Conservation (phyloP, 2,888 invertebrate species). For the Mesodorylaimus sp. region DNA sequence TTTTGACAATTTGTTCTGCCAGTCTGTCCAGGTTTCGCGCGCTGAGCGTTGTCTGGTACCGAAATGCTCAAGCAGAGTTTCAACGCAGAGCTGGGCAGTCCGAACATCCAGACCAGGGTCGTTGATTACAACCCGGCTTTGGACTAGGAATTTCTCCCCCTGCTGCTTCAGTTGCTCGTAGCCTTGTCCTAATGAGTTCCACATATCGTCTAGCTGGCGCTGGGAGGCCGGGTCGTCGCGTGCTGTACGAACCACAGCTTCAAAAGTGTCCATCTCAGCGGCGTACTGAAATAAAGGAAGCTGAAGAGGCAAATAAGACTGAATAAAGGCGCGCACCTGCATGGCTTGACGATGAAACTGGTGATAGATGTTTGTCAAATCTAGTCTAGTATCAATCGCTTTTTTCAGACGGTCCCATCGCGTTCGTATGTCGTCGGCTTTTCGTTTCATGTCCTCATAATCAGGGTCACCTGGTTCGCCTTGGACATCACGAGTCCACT, state of each 20-base stretch:
- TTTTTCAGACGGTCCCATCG: constrained; percentile 31
- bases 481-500: too few relatives aligned
- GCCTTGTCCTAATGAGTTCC: constrained; percentile 45
- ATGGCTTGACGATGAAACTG: constrained; percentile 52
- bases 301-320: background rate
- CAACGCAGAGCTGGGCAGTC: background rate
- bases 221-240: constrained; percentile 39
- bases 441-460: constrained; percentile 27
- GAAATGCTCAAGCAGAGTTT: background rate
- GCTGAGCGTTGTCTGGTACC: background rate
- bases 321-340: constrained; percentile 37
- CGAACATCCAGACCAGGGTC: background rate
- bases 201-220: constrained; percentile 43
- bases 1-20: constrained; percentile 41
- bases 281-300: constrained; percentile 34
- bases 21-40: constrained; percentile 18
- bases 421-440: constrained; percentile 27
- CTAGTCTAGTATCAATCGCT: constrained; percentile 39
- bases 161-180: constrained; percentile 48
- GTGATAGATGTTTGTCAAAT: constrained; percentile 47
- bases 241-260: constrained; percentile 40
- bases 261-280: constrained; percentile 47
- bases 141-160: constrained; percentile 49
- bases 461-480: constrained; percentile 37
- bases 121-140: constrained; percentile 27